Evolutionary conservation across 2,888 invertebrate genomes (phyloP).

Genomic region (Automeris io): DNA sequence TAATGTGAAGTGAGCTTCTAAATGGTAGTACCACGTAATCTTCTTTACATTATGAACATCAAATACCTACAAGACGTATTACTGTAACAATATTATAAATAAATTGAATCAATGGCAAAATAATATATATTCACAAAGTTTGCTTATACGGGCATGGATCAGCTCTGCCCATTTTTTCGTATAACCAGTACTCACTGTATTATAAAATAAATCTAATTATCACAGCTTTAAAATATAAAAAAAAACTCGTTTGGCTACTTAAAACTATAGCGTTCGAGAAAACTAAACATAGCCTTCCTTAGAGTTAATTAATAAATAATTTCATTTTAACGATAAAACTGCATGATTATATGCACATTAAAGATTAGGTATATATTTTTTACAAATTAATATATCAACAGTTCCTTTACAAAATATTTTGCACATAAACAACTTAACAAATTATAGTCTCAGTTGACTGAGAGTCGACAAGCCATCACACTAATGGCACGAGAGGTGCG

Average conservation of each 20-base stretch:
- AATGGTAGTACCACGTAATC: neutral
- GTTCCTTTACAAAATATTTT: conserved; percentile 56
- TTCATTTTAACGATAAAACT: conserved; percentile 48
- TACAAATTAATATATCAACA: conserved; percentile 58
- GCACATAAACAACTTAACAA: conserved; percentile 61
- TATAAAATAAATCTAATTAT: conserved; percentile 68
- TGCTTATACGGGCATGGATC: conserved; percentile 16
- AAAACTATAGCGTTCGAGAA: conserved; percentile 45
- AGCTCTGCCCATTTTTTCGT: conserved; percentile 24
- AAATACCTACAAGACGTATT: neutral
- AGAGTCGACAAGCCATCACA: conserved; percentile 53
- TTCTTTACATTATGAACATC: conserved; percentile 4
- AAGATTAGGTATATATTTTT: conserved; percentile 44
- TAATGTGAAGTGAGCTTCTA: conserved; percentile 1
- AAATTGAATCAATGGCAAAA: conserved; percentile 26
- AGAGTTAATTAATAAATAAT: conserved; percentile 71
- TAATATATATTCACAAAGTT: conserved; percentile 15
- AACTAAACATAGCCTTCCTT: conserved; percentile 68
- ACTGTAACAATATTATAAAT: neutral
- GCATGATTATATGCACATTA: conserved; percentile 42
- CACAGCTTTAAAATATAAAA: conserved; percentile 71
- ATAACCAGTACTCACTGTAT: conserved; percentile 36
- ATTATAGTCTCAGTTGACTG: conserved; percentile 51
- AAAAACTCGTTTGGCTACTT: conserved; percentile 48
- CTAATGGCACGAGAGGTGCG: conserved; percentile 60